Evolutionary conservation across 2,797 vertebrate species (phyloP), one percentile per base, ranked within the genome.

Genomic region (Epinephelus coioides): DNA sequence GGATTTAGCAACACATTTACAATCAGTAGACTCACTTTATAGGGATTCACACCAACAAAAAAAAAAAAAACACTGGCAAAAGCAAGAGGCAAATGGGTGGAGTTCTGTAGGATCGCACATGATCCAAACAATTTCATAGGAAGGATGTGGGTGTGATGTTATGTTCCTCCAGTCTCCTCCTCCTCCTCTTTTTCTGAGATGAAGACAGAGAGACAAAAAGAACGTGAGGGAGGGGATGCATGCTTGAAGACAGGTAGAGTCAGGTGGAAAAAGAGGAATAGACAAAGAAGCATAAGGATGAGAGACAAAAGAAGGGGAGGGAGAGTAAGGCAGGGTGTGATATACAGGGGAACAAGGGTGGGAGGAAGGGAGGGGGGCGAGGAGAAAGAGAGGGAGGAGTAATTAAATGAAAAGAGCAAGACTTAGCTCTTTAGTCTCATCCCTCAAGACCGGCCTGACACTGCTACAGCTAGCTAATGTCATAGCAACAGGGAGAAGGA

Each of bases 381-480:
- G 19, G 75, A 65, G 64, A 64, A 64, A 83, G 68, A 83, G 83
- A 87, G 76, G 82, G 76, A 86, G 85, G 78, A 86, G 82, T 94
- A 92, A 93, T 93, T 93, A 90, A 93, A 92, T 89, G 84, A 94
- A 92, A 92, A 91, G 84, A 94, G 87, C 88, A 89, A 92, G 93
- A 91, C 88, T 93, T 92, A 91, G 86, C 90, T 91, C 90, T 90
- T 91, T 89, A 90, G 89, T 90, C 91, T 85, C 87, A 90, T 93
- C 90, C 90, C 89, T 91, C 88, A 92, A 94, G 93, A 87, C 87
- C 51, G 43, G 79, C 82, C 86, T 91, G 88, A 90, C 87, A 90
- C 83, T 54, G 88, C 87, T 87, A 92, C 86, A 88, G 88, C 90
- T 81, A 91, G 90, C 86, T 91, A 93, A 93, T 93, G 93, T 93